phyloP scores from a whole-genome alignment of 2,888 invertebrate species.

The Heterodera filipjevi region DNA sequence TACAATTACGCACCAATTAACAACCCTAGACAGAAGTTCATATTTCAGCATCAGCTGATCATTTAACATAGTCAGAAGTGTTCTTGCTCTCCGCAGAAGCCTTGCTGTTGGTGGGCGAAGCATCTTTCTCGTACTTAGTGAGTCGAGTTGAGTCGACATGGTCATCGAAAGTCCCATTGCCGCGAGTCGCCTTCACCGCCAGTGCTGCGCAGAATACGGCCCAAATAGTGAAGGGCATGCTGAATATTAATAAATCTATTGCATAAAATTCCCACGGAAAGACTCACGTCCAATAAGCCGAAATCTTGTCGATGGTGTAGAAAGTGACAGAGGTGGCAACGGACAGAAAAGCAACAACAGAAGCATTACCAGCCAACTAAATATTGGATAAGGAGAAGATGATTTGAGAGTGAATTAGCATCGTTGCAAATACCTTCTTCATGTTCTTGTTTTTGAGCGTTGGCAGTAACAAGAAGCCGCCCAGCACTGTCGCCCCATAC shows the following conservation, averaged over 20 bases:
- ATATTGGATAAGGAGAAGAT: not conserved
- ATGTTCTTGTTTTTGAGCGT: constrained; percentile 50
- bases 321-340: constrained; percentile 52
- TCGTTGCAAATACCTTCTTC: constrained; percentile 26
- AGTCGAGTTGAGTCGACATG: too few species aligned
- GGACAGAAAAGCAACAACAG: constrained; percentile 50
- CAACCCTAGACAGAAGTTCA: too few species aligned
- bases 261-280: not conserved
- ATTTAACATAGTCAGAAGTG: too few species aligned
- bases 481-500: constrained; percentile 52
- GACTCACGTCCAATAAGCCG: constrained; percentile 45
- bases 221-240: constrained; percentile 8
- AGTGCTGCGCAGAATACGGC: not conserved
- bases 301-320: constrained; percentile 58
- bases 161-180: not conserved
- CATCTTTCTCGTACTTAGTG: too few species aligned
- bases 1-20: too few species aligned
- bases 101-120: too few species aligned
- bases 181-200: not conserved
- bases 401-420: too few species aligned
- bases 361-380: constrained; percentile 52
- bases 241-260: not conserved
- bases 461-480: constrained; percentile 49
- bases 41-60: too few species aligned
- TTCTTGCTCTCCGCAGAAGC: too few species aligned